These are phyloP conservation scores for Tanypteryx hageni DNA, from an alignment of 2,888 invertebrate species.

Conservation along the genomic window DNA sequence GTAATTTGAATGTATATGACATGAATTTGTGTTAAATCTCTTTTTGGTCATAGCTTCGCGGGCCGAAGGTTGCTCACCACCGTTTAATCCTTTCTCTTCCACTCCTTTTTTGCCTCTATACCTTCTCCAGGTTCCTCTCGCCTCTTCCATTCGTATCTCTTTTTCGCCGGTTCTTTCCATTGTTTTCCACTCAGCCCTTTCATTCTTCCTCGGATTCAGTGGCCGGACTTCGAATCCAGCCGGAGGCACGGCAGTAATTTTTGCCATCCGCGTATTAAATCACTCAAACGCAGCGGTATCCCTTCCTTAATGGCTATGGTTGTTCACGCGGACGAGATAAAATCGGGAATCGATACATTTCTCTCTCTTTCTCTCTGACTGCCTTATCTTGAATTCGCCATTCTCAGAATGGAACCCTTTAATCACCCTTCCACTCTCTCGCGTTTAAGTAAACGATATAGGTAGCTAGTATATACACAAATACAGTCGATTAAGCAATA, in stretches of 20 bases:
- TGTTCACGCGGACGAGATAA: neutral
- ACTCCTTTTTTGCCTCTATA: neutral
- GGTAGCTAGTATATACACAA: no score
- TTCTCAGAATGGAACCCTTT: no score
- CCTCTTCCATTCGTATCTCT: neutral
- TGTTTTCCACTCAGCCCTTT: neutral
- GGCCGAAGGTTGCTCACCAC: neutral
- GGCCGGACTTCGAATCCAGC: neutral
- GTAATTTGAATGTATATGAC: no score
- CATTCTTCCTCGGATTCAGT: neutral
- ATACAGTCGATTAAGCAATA: no score
- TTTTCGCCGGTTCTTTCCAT: neutral
- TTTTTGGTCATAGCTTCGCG: no score
- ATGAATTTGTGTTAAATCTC: no score
- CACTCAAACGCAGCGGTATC: neutral
- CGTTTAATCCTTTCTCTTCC: no score
- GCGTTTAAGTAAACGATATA: no score
- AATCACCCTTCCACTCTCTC: no score
- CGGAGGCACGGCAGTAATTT: neutral
- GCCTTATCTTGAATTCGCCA: neutral
- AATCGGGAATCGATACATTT: neutral
- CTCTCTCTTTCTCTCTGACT: neutral
- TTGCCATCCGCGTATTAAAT: slow-evolving; percentile 2
- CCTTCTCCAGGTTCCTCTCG: neutral
- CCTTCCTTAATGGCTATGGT: neutral